Conservation (phyloP, 2,113 vertebrate species). For the Xiphophorus maculatus region DNA sequence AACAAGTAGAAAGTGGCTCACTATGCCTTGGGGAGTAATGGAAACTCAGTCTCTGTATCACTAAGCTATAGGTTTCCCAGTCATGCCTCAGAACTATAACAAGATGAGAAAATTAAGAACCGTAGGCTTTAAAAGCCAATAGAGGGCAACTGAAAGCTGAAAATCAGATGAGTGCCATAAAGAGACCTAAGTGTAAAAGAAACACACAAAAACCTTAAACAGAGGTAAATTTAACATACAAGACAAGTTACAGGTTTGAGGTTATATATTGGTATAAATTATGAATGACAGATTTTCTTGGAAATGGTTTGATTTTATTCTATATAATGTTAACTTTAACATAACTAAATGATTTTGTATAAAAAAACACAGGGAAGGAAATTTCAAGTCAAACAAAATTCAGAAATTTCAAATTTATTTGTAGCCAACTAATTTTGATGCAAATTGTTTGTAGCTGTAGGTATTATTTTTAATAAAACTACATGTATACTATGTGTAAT, state of each 20-base stretch:
- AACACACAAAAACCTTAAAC: not conserved
- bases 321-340: not conserved
- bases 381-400: not conserved
- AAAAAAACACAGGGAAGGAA: not conserved
- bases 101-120: constrained; percentile 38
- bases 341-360: not conserved
- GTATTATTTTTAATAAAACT: not conserved
- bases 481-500: not conserved
- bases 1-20: constrained; percentile 56
- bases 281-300: not conserved
- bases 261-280: not conserved
- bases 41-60: constrained; percentile 49
- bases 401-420: not conserved
- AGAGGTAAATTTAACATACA: not conserved
- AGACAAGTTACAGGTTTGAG: not conserved
- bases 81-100: constrained; percentile 43
- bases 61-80: constrained; percentile 27
- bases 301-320: not conserved
- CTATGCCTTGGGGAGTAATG: constrained; percentile 61
- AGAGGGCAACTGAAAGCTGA: constrained; percentile 1
- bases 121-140: constrained; percentile 48
- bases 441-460: not conserved
- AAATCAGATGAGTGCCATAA: not conserved
- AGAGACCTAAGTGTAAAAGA: not conserved
- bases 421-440: not conserved